These are phyloP conservation scores for Andrena chrysosceles DNA, from an alignment of 2,888 invertebrate genomes.

Conservation along the genomic window DNA sequence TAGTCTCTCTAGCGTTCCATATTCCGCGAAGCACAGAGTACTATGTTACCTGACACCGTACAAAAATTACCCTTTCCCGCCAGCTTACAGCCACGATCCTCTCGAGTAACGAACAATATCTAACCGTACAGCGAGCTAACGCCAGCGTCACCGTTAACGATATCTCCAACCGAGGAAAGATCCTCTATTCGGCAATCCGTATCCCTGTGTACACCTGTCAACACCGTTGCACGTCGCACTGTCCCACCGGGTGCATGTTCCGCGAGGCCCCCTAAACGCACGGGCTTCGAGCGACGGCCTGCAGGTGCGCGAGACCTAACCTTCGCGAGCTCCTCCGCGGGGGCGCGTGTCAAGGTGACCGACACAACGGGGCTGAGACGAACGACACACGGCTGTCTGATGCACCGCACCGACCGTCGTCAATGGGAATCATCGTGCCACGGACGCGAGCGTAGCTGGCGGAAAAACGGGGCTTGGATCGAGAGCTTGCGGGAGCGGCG, in stretches of 20 bases:
- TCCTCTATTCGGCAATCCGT: not conserved
- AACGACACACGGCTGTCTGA: conserved; percentile 20
- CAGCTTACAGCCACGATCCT: not conserved
- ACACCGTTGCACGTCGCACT: conserved; percentile 10
- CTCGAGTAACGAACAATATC: not conserved
- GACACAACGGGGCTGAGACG: conserved; percentile 18
- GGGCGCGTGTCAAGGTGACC: conserved; percentile 50
- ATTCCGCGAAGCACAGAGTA: not conserved
- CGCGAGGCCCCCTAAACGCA: conserved; percentile 7
- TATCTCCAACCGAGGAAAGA: not conserved
- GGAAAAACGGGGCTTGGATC: conserved; percentile 25
- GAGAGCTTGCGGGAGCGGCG: conserved; percentile 60
- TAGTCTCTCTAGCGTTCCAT: not conserved
- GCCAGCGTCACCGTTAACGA: not conserved
- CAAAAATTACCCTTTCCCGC: not conserved
- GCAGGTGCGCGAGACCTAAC: conserved; percentile 52
- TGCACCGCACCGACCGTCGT: not conserved
- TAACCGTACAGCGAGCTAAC: not conserved
- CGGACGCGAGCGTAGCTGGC: not conserved
- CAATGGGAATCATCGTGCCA: conserved; percentile 40
- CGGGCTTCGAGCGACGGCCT: conserved; percentile 1
- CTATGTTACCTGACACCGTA: not conserved
- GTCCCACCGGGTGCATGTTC: conserved; percentile 4
- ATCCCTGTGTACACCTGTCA: not conserved
- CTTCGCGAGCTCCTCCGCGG: conserved; percentile 21